These are phyloP conservation scores for Pteronura brasiliensis DNA, from an alignment of 2,113 vertebrate genomes.

Conservation along the genomic window DNA sequence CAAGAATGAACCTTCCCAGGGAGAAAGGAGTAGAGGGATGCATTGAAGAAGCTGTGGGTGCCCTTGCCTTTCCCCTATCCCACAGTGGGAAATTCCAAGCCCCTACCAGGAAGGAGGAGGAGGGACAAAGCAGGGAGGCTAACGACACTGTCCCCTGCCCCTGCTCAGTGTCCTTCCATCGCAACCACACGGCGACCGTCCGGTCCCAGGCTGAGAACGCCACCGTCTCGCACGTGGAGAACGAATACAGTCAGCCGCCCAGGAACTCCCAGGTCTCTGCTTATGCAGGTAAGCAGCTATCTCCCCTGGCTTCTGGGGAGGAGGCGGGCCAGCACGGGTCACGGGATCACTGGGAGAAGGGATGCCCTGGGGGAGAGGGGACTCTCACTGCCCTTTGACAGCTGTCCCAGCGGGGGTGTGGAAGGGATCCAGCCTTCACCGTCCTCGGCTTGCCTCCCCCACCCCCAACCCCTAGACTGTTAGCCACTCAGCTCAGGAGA, in stretches of 20 bases:
- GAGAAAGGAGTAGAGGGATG: not conserved
- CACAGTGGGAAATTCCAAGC: not conserved
- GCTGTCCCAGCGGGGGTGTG: not conserved
- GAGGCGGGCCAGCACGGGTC: not conserved
- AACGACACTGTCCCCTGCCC: accelerated
- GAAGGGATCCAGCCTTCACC: not conserved
- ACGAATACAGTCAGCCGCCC: constrained; percentile 76
- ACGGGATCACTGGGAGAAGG: not conserved
- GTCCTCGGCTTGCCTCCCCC: not conserved
- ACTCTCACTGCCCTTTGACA: not conserved
- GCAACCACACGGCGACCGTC: constrained; percentile 57
- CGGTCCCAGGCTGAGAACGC: constrained; percentile 57
- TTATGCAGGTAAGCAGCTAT: constrained; percentile 75
- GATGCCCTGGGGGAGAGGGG: not conserved
- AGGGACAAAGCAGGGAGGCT: not conserved
- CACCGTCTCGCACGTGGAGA: constrained; percentile 47
- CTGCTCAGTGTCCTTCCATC: constrained; percentile 82
- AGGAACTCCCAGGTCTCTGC: constrained; percentile 58
- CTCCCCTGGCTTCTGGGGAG: accelerated
- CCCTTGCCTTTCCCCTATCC: not conserved
- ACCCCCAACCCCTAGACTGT: not conserved
- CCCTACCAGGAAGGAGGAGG: not conserved
- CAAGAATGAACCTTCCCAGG: not conserved
- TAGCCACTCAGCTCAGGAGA: not conserved
- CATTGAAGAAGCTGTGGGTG: not conserved